Conservation (phyloP, 2,113 vertebrate species). For the Fregata magnificens region DNA sequence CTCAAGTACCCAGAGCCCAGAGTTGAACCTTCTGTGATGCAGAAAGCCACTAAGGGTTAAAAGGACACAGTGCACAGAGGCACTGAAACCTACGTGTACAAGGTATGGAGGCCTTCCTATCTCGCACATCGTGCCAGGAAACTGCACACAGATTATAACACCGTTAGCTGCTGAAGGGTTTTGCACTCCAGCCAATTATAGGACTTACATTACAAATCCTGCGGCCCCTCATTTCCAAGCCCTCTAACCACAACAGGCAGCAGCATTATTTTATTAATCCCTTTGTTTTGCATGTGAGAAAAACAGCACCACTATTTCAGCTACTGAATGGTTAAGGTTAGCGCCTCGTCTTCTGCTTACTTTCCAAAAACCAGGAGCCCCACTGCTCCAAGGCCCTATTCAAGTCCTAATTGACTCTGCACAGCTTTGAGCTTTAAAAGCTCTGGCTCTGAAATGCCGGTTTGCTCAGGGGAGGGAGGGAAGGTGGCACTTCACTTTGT, state of each 20-base stretch:
- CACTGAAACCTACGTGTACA: neutral
- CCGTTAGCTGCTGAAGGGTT: neutral
- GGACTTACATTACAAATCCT: neutral
- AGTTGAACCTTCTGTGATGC: neutral
- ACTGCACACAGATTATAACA: neutral
- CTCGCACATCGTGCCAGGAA: neutral
- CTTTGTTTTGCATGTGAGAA: constrained; percentile 16
- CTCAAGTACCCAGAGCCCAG: neutral
- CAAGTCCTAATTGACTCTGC: constrained; percentile 61
- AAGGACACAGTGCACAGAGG: neutral
- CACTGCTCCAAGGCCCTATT: constrained; percentile 30
- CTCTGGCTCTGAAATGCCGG: constrained; percentile 8
- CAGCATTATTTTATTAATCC: constrained; percentile 40
- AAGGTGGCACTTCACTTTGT: constrained; percentile 61
- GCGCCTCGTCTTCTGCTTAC: neutral
- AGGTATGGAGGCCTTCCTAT: neutral
- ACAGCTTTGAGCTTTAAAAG: constrained; percentile 59
- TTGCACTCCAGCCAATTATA: neutral
- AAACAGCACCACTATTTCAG: constrained; percentile 7
- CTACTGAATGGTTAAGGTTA: constrained; percentile 42
- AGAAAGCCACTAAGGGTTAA: neutral
- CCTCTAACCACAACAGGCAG: constrained; percentile 11
- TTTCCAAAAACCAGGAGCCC: constrained; percentile 39
- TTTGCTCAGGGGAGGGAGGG: constrained; percentile 51
- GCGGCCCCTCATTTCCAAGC: neutral